Base-by-base conservation (phyloP, 1,140 invertebrate genomes). In the Wiebesia pumilae region DNA sequence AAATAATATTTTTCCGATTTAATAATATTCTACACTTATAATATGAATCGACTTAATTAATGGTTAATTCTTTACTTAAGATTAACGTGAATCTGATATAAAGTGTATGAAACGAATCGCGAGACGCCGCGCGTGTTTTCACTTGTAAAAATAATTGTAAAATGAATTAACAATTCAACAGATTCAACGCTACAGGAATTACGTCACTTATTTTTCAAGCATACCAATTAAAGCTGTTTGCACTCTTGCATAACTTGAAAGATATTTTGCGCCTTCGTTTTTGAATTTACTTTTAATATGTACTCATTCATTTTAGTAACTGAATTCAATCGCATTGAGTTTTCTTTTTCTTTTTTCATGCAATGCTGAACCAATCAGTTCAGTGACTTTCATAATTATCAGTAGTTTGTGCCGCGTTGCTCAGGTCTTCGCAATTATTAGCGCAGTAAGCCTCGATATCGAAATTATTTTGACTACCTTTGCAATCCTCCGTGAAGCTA, bases 401-500 rank as follows among this genome's bases (percentile, higher is more conserved):
- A 19, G 77, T 65, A 58, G 0, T 38, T 38, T 62, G 43, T 33
- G 73, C 16, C 71, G 30, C 19, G 3, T 40, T 65, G 19, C 27
- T 40, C 10, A 83, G 73, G 12, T 86, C 43, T 40, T 86, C 81
- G 81, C 81, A 86, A 78, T 86, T 81, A 16, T 51, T 85, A 73
- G 83, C 85, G 62, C 85, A 86, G 35, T 83, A 86, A 33, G 54
- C n/a, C 35, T 81, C 65, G 40, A 83, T 65, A 79, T 83, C 81
- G 38, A 62, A 87, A 81, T 90, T 89, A 79, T 89, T 90, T 87
- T 91, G 90, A 83, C 84, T 90, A 77, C 90, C 90, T 86, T 90
- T 90, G 40, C 90, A 91, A 69, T 90, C 89, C 40, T 91, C 91
- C 85, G 85, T 86, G 67, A 90, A 91, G 69, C 86, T 91, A 84